Evolutionary conservation across 1,140 invertebrate genomes (phyloP).

Genomic region (Euschistus heros): DNA sequence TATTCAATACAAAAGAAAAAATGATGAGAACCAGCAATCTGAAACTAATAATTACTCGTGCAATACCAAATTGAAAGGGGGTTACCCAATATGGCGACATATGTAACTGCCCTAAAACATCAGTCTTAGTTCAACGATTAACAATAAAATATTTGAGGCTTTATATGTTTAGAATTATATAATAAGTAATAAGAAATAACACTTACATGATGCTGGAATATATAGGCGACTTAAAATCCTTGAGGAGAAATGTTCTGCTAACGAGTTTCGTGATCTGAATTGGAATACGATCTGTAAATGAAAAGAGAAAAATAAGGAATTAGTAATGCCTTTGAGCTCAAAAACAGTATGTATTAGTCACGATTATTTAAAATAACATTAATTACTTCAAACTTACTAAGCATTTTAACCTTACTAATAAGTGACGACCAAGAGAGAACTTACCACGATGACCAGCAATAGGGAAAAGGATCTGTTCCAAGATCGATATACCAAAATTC

Average conservation of each 20-base stretch:
- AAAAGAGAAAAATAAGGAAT: not conserved
- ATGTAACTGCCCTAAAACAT: not conserved
- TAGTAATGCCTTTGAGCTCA: not conserved
- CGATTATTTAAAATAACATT: not conserved
- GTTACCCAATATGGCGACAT: not conserved
- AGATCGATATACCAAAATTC: too few relatives aligned
- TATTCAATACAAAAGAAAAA: not conserved
- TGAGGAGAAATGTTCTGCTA: conserved; percentile 6
- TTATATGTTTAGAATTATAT: not conserved
- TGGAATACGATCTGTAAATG: not conserved
- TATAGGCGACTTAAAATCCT: not conserved
- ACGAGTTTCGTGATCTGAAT: not conserved
- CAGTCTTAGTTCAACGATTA: not conserved
- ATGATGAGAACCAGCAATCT: not conserved
- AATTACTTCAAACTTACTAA: not conserved
- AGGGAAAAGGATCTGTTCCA: not conserved
- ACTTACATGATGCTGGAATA: conserved; percentile 3
- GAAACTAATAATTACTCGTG: not conserved
- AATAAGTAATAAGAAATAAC: not conserved
- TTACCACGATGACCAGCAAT: not conserved
- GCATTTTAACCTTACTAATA: not conserved
- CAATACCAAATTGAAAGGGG: too few relatives aligned
- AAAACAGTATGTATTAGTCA: not conserved
- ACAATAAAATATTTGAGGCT: not conserved
- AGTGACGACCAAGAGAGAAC: not conserved